Evolutionary conservation across 2,113 vertebrate species (phyloP).

Genomic region (Muntiacus reevesi): DNA sequence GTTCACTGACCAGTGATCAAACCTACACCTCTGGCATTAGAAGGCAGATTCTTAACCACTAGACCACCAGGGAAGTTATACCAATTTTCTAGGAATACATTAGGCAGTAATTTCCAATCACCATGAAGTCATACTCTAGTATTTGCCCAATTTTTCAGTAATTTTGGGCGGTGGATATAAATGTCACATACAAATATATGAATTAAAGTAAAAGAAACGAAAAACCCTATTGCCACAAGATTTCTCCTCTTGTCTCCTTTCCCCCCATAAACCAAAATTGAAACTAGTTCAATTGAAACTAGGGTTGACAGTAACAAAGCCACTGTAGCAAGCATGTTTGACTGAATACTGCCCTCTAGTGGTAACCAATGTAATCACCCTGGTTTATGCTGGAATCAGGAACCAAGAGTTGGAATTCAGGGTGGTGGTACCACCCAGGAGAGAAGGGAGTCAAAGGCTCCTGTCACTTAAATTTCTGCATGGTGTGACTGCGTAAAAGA

Average conservation of each 20-base stretch:
- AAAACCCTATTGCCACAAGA: neutral
- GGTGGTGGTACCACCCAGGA: neutral
- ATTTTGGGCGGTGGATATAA: neutral
- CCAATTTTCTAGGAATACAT: neutral
- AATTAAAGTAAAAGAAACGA: neutral
- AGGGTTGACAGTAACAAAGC: neutral
- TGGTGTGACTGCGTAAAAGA: neutral
- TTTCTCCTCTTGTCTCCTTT: accelerated
- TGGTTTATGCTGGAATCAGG: neutral
- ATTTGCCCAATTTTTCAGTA: neutral
- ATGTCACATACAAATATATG: neutral
- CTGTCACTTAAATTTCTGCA: neutral
- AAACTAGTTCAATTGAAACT: neutral
- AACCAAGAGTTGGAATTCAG: neutral
- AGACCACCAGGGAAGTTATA: neutral
- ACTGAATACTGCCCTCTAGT: neutral
- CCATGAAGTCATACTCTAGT: neutral
- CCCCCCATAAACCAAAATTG: neutral
- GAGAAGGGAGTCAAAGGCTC: neutral
- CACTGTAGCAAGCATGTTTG: neutral
- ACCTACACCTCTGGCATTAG: neutral
- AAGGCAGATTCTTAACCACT: neutral
- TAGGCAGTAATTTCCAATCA: neutral
- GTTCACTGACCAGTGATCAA: neutral
- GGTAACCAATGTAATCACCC: neutral